Base-by-base conservation (phyloP, 1,140 invertebrate species). In the Sarcophaga bullata region DNA sequence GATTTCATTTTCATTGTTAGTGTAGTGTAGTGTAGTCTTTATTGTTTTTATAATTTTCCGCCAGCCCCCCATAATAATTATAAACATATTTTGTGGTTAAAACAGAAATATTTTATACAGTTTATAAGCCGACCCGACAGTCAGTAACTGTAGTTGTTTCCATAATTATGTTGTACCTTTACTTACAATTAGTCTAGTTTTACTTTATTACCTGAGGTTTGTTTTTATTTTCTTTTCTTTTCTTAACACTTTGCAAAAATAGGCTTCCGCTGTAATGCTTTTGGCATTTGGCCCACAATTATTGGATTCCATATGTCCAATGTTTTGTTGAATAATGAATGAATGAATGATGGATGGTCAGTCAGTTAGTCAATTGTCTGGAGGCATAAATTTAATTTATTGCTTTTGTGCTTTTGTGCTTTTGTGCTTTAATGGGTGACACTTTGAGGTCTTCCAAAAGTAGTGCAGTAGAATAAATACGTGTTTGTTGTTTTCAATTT, bases 41-140 rank as follows among this genome's bases (percentile, higher is more conserved):
- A 37, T 37, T 15, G 15, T 13, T 58, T 58, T 58, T 58, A n/a
- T 58, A 58, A 58, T 58, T 58, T 58, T 58, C 54, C 54, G 54
- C 54, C 7, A 52, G 13, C n/a, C 15, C 54, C 15, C n/a, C n/a
- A n/a, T n/a, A n/a, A 58, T 8, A 58, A 58, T 58, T 58, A n/a
- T 58, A 58, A 58, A 58, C 54, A 58, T 58, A 58, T 58, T 58
- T 58, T 58, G 54, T 58, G 54, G 54, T 58, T 58, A n/a, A 58
- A 6, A 2, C 4, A 2, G 25, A 37, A 37, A 37, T 37, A 37
- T 58, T 58, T 58, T 58, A 58, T 58, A 58, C 13, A n/a, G 7
- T 58, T 58, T n/a, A 58, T 15, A 58, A 7, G 54, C 54, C 54
- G 54, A 58, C 54, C 25, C 25, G 25, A 1, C 25, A n/a, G n/a